Base-by-base conservation (phyloP, 2,113 vertebrate genomes). In the Coreoperca whiteheadi region DNA sequence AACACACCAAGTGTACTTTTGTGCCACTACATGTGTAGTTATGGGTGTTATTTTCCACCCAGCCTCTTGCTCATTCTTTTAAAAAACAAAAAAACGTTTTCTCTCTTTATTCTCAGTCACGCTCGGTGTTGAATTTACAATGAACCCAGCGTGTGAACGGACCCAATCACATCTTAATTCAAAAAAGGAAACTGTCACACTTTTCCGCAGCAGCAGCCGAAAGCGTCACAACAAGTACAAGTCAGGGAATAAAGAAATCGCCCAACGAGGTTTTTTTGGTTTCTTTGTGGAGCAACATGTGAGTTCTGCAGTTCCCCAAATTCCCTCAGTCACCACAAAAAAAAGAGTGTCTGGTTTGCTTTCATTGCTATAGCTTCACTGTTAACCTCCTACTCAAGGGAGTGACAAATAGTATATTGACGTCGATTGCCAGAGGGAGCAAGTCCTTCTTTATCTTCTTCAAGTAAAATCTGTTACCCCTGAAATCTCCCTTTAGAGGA, bases 111-210 rank as follows among this genome's bases (percentile, higher is more conserved):
- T 54, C 21, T 59, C 39, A 7, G 0, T 28, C 48, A 3, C 15
- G 28, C 8, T n/a, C 51, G 32, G 14, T n/a, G 16, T 4, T 72
- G 59, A 72, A 76, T 72, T 76, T 1, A 10, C 6, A 41, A 25
- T 61, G 59, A 77, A 83, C 81, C 69, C 20, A 20, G 8, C 16
- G n/a, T 66, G 67, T 60, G 51, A 57, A 30, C 11, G 16, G 8
- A 72, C 9, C 8, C 11, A 8, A 2, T 39, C 59, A 1, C 7
- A 8, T 56, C 11, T 54, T 25, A 25, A 68, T 53, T 39, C 4
- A 46, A 54, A 48, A 46, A n/a, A n/a, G n/a, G n/a, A n/a, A 81
- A 41, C 18, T 2, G 39, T 64, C 32, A 53, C 48, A 34, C 20
- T 28, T 76, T 51, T 32, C 39, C 43, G 57, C 72, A 34, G 77